Percentiles rank a stretch among this genome's conserved stretches.
These are phyloP conservation scores for Callospermophilus lateralis DNA, from an alignment of 2,113 vertebrate genomes.

Conservation along the genomic window DNA sequence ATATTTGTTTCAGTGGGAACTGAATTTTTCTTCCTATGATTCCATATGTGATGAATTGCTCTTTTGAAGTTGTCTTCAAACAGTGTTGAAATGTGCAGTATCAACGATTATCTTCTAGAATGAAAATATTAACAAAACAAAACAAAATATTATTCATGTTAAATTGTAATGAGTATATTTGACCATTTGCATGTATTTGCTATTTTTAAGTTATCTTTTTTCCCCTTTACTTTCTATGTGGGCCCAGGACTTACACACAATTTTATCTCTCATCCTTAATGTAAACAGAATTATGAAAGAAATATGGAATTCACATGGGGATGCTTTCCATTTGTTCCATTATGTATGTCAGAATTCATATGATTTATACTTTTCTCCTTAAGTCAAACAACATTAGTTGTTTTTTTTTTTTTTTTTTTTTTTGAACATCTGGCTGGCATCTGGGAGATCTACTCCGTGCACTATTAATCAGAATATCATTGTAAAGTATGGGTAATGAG, in stretches of 20 bases:
- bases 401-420: conserved; percentile 72
- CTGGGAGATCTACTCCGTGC: conserved; percentile 77
- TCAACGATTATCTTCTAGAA: background rate
- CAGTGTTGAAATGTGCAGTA: background rate
- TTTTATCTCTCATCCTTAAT: conserved; percentile 58
- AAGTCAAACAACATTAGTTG: conserved; percentile 76
- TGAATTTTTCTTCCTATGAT: background rate
- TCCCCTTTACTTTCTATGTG: background rate
- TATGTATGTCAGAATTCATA: conserved; percentile 73
- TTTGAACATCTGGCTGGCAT: conserved; percentile 86
- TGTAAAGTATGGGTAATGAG: conserved; percentile 79
- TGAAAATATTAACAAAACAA: background rate
- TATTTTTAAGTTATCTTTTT: background rate
- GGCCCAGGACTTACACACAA: background rate
- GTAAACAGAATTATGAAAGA: conserved; percentile 68
- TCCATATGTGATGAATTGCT: background rate
- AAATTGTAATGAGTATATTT: background rate
- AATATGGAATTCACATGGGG: conserved; percentile 54
- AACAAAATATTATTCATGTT: background rate
- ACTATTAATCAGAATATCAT: conserved; percentile 85
- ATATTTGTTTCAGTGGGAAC: background rate
- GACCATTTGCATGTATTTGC: background rate
- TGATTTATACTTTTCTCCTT: conserved; percentile 81
- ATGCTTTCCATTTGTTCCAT: conserved; percentile 82
- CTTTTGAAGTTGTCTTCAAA: background rate